Percentiles rank a stretch among this genome's conserved stretches.
Conservation (phyloP, 2,113 vertebrate species). For the Oreochromis niloticus region DNA sequence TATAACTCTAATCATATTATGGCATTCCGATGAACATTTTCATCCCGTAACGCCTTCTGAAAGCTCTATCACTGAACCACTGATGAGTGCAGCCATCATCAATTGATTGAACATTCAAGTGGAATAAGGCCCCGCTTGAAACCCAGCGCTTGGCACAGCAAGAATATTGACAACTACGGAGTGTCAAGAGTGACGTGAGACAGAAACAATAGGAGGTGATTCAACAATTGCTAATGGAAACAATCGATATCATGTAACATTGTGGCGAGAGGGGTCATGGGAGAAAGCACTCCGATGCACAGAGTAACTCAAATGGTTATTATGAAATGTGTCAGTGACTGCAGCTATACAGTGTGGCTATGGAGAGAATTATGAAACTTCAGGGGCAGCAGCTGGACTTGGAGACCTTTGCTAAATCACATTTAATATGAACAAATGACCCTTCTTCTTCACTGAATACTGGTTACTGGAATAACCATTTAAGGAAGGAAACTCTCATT, state of each 20-base stretch:
- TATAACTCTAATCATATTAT: constrained; percentile 53
- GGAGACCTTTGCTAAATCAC: constrained; percentile 48
- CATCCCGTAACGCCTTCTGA: constrained; percentile 36
- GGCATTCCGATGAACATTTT: constrained; percentile 46
- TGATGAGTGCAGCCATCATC: constrained; percentile 27
- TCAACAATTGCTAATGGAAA: constrained; percentile 32
- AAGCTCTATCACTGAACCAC: constrained; percentile 1
- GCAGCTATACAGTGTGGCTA: background rate
- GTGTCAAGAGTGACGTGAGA: background rate
- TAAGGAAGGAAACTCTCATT: constrained; percentile 43
- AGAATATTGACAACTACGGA: constrained; percentile 21
- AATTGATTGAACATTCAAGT: constrained; percentile 54
- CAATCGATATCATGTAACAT: constrained; percentile 7
- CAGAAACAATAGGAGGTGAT: background rate
- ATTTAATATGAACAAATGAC: constrained; percentile 68
- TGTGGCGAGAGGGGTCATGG: background rate
- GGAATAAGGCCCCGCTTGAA: constrained; percentile 27
- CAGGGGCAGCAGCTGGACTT: constrained; percentile 8
- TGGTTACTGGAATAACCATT: constrained; percentile 29
- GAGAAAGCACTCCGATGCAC: background rate
- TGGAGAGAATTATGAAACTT: background rate
- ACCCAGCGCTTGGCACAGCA: background rate
- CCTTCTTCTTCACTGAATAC: constrained; percentile 42
- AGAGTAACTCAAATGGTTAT: background rate
- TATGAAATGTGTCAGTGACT: constrained; percentile 16